phyloP scores from a whole-genome alignment of 2,797 vertebrate genomes.

The Gambusia yucatana region DNA sequence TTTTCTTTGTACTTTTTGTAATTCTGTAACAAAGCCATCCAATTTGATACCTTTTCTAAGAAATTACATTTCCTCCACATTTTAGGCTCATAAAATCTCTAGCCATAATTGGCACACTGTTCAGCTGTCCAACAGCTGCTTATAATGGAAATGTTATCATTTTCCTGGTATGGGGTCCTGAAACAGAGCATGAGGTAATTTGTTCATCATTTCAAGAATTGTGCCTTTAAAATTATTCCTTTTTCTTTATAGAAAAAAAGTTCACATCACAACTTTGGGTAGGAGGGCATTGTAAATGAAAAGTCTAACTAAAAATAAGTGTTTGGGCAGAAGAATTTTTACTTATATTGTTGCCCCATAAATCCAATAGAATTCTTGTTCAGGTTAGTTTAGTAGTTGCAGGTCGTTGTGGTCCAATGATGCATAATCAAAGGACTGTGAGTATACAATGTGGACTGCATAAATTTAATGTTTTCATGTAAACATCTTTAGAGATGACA shows the following conservation, averaged over 20 bases:
- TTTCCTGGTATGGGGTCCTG: neutral
- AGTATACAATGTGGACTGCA: neutral
- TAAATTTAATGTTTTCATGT: neutral
- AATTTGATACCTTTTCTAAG: neutral
- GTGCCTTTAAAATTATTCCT: neutral
- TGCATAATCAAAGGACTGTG: neutral
- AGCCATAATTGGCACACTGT: neutral
- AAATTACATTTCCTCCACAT: neutral
- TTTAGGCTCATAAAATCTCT: neutral
- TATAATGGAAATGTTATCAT: neutral
- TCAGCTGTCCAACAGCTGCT: neutral
- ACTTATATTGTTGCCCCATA: neutral
- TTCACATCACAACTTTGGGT: neutral
- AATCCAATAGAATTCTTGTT: neutral
- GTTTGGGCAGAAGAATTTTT: neutral
- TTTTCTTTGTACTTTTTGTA: neutral
- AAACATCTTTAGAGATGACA: neutral
- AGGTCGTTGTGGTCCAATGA: neutral
- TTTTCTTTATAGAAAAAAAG: neutral
- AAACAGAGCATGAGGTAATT: neutral
- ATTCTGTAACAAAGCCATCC: neutral
- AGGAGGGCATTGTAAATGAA: neutral
- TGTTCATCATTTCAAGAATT: neutral
- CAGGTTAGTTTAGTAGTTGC: neutral
- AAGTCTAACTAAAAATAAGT: neutral